A percentile compares a stretch with the other conserved stretches of the same genome.
Evolutionary conservation across 2,888 invertebrate genomes (phyloP).

Genomic region (Calameuta pallipes): DNA sequence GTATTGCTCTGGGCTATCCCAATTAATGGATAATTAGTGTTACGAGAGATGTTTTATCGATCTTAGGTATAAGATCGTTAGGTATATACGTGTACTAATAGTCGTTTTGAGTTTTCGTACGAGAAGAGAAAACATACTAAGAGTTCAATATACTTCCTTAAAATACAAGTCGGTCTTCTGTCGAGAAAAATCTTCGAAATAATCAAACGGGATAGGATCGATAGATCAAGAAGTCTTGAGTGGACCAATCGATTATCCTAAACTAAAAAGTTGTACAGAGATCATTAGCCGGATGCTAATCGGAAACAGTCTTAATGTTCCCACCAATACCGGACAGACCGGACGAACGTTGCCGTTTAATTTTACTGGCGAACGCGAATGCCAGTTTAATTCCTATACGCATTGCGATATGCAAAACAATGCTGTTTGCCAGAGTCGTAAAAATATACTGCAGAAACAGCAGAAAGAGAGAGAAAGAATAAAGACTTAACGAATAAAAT

Average conservation of each 20-base stretch:
- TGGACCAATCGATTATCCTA: not conserved
- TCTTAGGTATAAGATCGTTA: not conserved
- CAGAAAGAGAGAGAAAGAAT: not conserved
- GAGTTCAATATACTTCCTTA: not conserved
- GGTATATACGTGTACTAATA: not conserved
- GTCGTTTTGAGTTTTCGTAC: too few relatives aligned
- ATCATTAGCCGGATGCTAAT: not conserved
- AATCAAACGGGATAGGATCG: not conserved
- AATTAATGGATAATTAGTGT: not conserved
- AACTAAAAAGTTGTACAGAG: not conserved
- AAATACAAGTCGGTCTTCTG: not conserved
- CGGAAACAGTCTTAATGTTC: not conserved
- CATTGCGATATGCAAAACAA: not conserved
- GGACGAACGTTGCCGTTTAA: constrained; percentile 1
- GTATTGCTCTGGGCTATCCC: not conserved
- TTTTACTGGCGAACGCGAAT: not conserved
- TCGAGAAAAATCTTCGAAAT: not conserved
- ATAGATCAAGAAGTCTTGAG: not conserved
- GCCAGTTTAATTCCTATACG: not conserved
- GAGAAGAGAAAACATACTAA: not conserved
- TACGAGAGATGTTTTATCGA: not conserved
- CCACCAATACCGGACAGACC: not conserved
- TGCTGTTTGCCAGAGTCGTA: constrained; percentile 6
- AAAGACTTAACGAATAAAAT: not conserved
- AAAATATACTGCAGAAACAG: not conserved